phyloP scores from a whole-genome alignment of 2,797 vertebrate species.

The Darevskia mixta region DNA sequence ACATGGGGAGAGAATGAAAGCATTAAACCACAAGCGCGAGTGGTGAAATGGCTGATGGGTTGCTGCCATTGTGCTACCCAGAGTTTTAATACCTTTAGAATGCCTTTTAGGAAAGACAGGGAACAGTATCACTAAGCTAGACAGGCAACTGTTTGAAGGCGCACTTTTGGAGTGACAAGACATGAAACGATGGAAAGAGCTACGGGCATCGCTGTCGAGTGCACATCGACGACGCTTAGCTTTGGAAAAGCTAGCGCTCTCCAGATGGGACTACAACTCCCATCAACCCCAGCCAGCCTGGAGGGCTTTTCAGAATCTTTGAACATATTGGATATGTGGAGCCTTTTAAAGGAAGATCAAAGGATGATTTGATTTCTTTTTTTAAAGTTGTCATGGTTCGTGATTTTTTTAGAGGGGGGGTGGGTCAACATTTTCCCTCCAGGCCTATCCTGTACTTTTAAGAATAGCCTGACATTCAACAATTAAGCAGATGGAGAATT shows the following conservation, averaged over 20 bases:
- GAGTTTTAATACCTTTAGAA: constrained; percentile 1
- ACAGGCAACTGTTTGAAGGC: neutral
- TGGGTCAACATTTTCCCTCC: neutral
- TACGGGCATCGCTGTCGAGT: neutral
- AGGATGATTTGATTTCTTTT: neutral
- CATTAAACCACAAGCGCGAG: neutral
- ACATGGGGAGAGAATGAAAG: constrained; percentile 3
- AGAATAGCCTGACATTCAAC: neutral
- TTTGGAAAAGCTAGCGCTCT: too few species aligned
- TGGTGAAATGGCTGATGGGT: neutral
- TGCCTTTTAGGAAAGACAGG: neutral
- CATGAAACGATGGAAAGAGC: neutral
- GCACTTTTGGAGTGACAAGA: neutral
- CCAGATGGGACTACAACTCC: too few species aligned
- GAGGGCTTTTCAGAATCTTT: neutral
- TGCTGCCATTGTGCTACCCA: neutral
- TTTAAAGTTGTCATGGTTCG: neutral
- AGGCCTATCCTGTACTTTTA: neutral
- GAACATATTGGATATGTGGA: neutral
- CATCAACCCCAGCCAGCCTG: too few species aligned
- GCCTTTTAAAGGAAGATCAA: neutral
- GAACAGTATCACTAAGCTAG: neutral
- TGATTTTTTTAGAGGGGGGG: neutral
- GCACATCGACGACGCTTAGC: neutral
- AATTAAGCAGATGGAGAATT: neutral